Base-by-base conservation (phyloP, 2,888 invertebrate species). In the Ectropis crepuscularia region DNA sequence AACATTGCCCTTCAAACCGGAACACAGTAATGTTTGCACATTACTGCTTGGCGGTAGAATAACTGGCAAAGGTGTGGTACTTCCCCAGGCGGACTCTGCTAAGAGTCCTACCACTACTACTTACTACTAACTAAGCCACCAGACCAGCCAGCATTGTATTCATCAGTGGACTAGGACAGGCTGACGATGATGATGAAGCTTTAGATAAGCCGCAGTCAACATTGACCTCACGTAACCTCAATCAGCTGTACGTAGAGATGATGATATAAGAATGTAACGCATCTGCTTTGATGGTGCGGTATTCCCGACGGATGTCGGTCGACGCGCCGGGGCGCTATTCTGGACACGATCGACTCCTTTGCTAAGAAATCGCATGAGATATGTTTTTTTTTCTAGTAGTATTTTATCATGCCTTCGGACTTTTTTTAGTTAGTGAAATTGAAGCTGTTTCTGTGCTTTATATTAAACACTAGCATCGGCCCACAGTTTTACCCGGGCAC, bases 241-340 rank as follows among this genome's bases (percentile, higher is more conserved):
- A 72, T 72, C 68, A 68, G 67, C 64, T 63, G 58, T 53, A 67
- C 65, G 16, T 61, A 54, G 42, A 36, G 57, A 53, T 57, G 59
- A 57, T 65, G 60, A 65, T 60, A 53, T 51, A 43, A 60, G 60
- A 57, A 63, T 63, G 54, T 11, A 54, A 47, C 43, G 57, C 8
- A 11, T 48, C 43, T 45, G 48, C 82, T 84, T 83, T 84, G 85
- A 86, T 78, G 77, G 74, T 68, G 62, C 78, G 75, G 74, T 76
- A 83, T 82, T 76, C 71, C 86, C 86, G 86, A 79, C 86, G 68
- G 61, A 85, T 86, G 71, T 79, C 78, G 51, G 39, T 43, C 78
- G 70, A 75, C 73, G 79, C 80, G 77, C 81, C 72, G 71, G 48
- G 67, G 16, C 6, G 10, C 11, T 74, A 82, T 80, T 76, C 42